Evolutionary conservation across 2,888 invertebrate genomes (phyloP).

Genomic region (Scaptomyza polygonia): DNA sequence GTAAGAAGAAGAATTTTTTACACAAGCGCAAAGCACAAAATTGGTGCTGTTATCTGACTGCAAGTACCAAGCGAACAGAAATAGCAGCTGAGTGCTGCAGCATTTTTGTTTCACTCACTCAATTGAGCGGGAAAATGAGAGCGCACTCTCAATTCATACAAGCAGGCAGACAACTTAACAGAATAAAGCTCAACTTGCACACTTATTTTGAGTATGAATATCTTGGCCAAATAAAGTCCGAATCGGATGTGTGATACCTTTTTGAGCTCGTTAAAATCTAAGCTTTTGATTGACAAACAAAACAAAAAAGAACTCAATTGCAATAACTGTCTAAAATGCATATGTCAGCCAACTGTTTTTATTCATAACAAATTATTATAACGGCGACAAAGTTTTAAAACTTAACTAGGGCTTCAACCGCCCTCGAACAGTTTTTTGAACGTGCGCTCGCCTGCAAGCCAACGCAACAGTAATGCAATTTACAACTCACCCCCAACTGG

Average conservation of each 20-base stretch:
- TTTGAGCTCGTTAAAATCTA: neutral
- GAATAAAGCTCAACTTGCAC: neutral
- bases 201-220: neutral
- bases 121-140: neutral
- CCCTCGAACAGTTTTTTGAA: neutral
- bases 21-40: neutral
- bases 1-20: no score
- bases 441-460: neutral
- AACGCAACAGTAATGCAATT: conserved; percentile 33
- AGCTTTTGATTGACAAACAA: neutral
- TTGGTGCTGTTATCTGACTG: neutral
- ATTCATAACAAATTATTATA: neutral
- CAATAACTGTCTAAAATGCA: no score
- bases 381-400: conserved; percentile 41
- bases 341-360: neutral
- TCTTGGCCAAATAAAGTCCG: neutral
- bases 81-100: neutral
- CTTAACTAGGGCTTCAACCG: conserved; percentile 5
- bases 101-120: neutral
- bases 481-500: conserved; percentile 31
- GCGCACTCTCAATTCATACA: neutral
- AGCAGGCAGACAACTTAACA: neutral
- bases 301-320: no score
- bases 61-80: neutral
- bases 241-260: neutral